Conservation (phyloP, 2,888 invertebrate genomes). For the Microplitis deprimator region DNA sequence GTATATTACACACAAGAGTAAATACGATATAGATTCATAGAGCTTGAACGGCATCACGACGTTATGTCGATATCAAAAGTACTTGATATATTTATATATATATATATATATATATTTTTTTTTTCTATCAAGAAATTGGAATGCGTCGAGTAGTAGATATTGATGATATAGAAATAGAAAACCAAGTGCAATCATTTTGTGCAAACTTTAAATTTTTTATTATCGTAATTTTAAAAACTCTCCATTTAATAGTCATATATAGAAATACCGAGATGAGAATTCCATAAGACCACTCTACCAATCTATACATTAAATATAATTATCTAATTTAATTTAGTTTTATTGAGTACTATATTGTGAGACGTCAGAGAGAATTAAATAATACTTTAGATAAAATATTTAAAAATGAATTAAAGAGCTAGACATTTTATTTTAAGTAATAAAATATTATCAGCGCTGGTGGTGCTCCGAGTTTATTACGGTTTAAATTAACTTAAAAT, state of each 20-base stretch:
- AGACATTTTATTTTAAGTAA: too few relatives aligned
- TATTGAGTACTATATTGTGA: too few relatives aligned
- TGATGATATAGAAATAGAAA: constrained; percentile 10
- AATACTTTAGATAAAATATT: too few relatives aligned
- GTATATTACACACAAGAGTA: neutral
- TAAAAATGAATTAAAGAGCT: too few relatives aligned
- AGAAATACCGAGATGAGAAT: neutral
- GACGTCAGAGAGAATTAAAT: too few relatives aligned
- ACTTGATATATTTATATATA: neutral
- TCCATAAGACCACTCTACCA: neutral
- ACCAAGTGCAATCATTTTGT: neutral
- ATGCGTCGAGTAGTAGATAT: neutral
- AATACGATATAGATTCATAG: neutral
- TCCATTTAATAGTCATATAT: too few relatives aligned
- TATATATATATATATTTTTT: neutral
- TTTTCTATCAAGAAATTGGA: constrained; percentile 2
- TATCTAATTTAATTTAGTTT: too few relatives aligned
- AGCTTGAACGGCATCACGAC: neutral
- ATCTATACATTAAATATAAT: too few relatives aligned
- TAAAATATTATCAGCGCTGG: too few relatives aligned
- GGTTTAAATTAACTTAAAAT: too few relatives aligned
- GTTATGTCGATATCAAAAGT: constrained; percentile 10
- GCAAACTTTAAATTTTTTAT: neutral
- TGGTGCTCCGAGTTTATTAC: too few relatives aligned
- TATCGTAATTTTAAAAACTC: neutral